phyloP scores from a whole-genome alignment of 1,140 invertebrate genomes.

The Antheraea mylitta region DNA sequence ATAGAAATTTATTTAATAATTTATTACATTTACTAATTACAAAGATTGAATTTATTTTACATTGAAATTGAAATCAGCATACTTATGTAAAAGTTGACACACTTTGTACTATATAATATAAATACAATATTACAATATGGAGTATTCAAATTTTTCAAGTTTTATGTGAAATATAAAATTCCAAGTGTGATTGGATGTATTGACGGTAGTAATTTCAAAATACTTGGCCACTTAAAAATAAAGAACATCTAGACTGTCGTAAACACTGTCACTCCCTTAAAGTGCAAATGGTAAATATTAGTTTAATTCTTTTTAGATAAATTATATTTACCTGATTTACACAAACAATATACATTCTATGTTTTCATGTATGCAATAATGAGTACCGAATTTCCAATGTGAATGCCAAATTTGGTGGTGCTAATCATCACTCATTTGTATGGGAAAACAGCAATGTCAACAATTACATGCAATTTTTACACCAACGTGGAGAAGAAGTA shows the following conservation, averaged over 20 bases:
- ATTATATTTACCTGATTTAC: constrained; percentile 12
- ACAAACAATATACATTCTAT: constrained; percentile 6
- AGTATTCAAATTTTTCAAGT: constrained; percentile 16
- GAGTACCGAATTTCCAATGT: constrained; percentile 31
- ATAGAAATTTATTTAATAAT: no score
- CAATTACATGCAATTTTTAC: no score
- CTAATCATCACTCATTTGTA: constrained; percentile 28
- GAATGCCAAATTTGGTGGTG: constrained; percentile 38
- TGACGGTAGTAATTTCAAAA: constrained; percentile 30
- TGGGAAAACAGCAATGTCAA: no score
- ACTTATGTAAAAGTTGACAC: no score
- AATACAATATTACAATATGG: no score
- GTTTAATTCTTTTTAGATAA: neutral
- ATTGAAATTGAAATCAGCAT: no score
- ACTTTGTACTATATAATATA: no score
- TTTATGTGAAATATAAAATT: constrained; percentile 22
- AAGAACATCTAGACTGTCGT: constrained; percentile 29
- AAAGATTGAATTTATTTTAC: no score
- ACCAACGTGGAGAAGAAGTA: no score
- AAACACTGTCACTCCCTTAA: constrained; percentile 36
- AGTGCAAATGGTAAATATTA: constrained; percentile 37
- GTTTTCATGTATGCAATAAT: constrained; percentile 34
- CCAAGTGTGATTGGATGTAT: constrained; percentile 30
- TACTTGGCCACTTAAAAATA: constrained; percentile 22
- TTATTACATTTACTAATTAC: no score